Base-by-base conservation (phyloP, 2,113 vertebrate genomes). In the Nannobrachium achirus region DNA sequence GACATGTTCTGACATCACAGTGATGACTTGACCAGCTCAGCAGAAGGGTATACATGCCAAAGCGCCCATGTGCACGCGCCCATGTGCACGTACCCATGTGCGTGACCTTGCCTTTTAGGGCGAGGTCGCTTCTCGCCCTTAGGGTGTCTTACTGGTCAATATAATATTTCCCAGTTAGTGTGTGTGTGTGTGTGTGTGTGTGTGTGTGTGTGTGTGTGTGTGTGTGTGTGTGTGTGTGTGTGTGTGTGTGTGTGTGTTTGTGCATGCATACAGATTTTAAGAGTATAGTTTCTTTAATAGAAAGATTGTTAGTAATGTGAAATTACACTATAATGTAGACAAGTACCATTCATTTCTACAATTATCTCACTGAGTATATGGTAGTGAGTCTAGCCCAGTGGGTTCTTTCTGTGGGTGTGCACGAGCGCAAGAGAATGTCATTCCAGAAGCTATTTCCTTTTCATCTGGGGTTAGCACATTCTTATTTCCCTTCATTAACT, bases 401-500 rank as follows among this genome's bases (percentile, higher is more conserved):
- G 61, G 33, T 66, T 40, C 60, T 56, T 45, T 56, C 8, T 81
- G 44, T 55, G 10, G 19, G 6, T 55, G 19, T 13, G 7, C 62
- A 14, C 25, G 25, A 38, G 60, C 45, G 55, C 44, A 55, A 71
- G 63, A 66, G 19, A 64, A 48, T 80, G 72, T 60, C 71, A 76
- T 74, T 82, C 75, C 69, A 75, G 56, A 82, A 85, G 62, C 68
- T 65, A 76, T 78, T 83, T 80, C 66, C 69, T 79, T 90, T 84
- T 86, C 81, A 88, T 84, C 80, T 81, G 75, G 72, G 79, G 79
- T 88, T 81, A 79, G 75, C 60, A 68, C 71, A 56, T 81, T 82
- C 73, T 72, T 85, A 80, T 89, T 85, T 79, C 79, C 80, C 75
- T 33, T 88, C 84, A 91, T 88, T 87, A 89, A 82, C 81, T 84